Evolutionary conservation across 2,888 invertebrate genomes (phyloP), one percentile per base, ranked within the genome.

Genomic region (Eucera pruinosa): DNA sequence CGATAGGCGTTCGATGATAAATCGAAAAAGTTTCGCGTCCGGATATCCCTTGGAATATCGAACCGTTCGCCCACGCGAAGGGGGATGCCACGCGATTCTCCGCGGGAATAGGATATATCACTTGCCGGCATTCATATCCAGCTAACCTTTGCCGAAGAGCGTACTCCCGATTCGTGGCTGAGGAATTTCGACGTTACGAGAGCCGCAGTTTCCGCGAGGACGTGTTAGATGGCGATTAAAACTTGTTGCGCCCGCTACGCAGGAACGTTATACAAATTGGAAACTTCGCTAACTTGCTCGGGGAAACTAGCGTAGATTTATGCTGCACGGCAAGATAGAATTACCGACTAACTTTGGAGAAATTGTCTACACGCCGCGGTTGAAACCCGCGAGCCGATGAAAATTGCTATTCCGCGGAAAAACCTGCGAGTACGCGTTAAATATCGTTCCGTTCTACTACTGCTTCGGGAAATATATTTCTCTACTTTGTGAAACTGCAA

Each of bases 11-110:
- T 45, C 45, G 65, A 80, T 72, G 80, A 80, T 80, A 68, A 73
- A 78, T 81, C 71, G 80, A 81, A 69, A 81, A 81, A 81, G 62
- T 81, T n/a, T 60, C 55, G 36, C 43, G 11, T n/a, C 11, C 33
- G 36, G 57, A 62, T 36, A 70, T 64, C 43, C 50, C 9, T 33
- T 33, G 36, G 66, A 62, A 76, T 66, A 64, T 78, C 66, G 66
- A 67, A 41, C 18, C n/a, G 47, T 18, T 36, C 30, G 15, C 3
- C 36, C 0, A 7, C 36, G 20, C 36, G 20, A 6, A 25, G 25
- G 11, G 13, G 33, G 30, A 50, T 54, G 52, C 41, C n/a, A 25
- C 39, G 23, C 11, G 27, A 39, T 69, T 60, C 52, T 30, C 23
- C 9, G 15, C 41, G 36, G 41, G 27, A 50, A 62, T 23, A 13